phyloP scores from a whole-genome alignment of 2,113 vertebrate genomes.

The Oophaga pumilio region DNA sequence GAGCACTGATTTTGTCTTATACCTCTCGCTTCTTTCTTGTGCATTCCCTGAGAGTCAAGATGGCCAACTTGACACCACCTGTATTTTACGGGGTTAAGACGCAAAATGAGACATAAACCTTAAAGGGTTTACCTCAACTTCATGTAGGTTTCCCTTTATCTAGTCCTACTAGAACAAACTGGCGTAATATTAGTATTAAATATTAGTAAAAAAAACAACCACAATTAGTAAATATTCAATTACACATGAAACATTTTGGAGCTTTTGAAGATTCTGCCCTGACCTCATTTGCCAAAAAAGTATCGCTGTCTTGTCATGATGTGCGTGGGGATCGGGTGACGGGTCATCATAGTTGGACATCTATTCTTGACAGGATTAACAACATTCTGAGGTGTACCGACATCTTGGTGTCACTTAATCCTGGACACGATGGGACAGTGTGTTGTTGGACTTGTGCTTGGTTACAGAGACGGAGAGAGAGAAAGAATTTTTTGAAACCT shows the following conservation, averaged over 20 bases:
- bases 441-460: slow-evolving; percentile 9
- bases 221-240: neutral
- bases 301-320: slow-evolving; percentile 1
- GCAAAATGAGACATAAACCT: neutral
- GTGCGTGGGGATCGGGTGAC: slow-evolving; percentile 13
- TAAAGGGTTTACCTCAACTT: neutral
- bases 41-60: slow-evolving; percentile 18
- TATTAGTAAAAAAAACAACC: neutral
- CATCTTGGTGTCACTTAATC: slow-evolving; percentile 53
- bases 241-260: neutral
- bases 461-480: neutral
- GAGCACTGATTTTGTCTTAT: slow-evolving; percentile 4
- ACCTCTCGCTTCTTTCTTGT: neutral
- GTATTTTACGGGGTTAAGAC: neutral
- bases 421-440: slow-evolving; percentile 29
- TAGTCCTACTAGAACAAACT: neutral
- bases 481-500: slow-evolving; percentile 19
- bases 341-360: neutral
- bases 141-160: neutral
- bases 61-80: neutral
- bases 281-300: neutral
- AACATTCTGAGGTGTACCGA: slow-evolving; percentile 42
- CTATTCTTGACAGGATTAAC: slow-evolving; percentile 57
- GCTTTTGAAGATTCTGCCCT: neutral
- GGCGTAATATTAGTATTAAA: neutral